phyloP scores from a whole-genome alignment of 2,797 vertebrate genomes.

The Cottoperca gobio region DNA sequence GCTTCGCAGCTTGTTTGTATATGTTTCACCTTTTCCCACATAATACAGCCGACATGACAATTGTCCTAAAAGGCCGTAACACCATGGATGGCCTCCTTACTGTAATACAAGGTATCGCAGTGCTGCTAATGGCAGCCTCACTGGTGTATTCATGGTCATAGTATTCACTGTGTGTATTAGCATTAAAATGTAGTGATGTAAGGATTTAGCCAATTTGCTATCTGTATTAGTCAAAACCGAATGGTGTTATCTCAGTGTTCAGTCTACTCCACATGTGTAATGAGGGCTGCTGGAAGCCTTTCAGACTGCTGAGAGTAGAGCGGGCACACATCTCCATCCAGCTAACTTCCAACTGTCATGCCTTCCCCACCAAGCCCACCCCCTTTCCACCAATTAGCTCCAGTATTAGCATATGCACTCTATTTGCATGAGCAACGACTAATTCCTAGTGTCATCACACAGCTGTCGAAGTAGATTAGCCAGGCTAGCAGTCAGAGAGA shows the following conservation, averaged over 20 bases:
- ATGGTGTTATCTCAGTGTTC: slow-evolving; percentile 22
- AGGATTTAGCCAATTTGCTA: slow-evolving; percentile 54
- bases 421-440: slow-evolving; percentile 78
- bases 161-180: slow-evolving; percentile 31
- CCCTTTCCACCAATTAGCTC: slow-evolving; percentile 71
- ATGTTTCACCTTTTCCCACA: no score
- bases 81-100: not conserved
- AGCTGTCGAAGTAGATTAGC: slow-evolving; percentile 80
- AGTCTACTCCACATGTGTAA: slow-evolving; percentile 46
- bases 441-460: slow-evolving; percentile 77
- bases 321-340: slow-evolving; percentile 56
- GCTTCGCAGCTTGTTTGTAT: not conserved
- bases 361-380: slow-evolving; percentile 2
- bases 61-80: not conserved
- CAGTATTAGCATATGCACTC: slow-evolving; percentile 77
- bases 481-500: slow-evolving; percentile 57
- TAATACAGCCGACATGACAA: not conserved
- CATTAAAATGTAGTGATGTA: slow-evolving; percentile 39
- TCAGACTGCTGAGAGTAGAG: slow-evolving; percentile 50
- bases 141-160: slow-evolving; percentile 23
- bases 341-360: slow-evolving; percentile 65
- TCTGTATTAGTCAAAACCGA: slow-evolving; percentile 53
- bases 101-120: not conserved
- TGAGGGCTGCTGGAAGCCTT: slow-evolving; percentile 61
- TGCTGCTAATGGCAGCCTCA: slow-evolving; percentile 25